Base-by-base conservation (phyloP, 1,140 invertebrate species). In the Mamestra configurata region DNA sequence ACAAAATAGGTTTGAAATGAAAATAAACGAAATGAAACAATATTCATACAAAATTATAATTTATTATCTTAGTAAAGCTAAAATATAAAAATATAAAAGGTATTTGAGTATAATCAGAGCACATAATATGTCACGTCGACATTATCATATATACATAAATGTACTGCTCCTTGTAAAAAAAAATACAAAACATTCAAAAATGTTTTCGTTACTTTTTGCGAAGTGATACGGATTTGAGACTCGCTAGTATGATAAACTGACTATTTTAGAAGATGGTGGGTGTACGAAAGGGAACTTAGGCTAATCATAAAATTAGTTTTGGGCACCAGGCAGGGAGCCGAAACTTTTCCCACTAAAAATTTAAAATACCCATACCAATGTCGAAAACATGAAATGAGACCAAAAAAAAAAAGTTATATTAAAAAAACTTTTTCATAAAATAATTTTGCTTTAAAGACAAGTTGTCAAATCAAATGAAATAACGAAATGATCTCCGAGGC, bases 11-110 rank as follows among this genome's bases (percentile, higher is more conserved):
- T 5, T 18, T 24, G 51, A 20, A 18, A 40, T n/a, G 2, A 70
- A 70, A 22, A 59, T 57, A 43, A 22, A 24, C 40, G 22, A 85
- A 91, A 89, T 88, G 81, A 93, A 90, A 92, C 83, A 87, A 88
- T 72, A 79, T 18, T 43, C 77, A 61, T 90, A 89, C 78, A 89
- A 93, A 93, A 90, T 90, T 92, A 94, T 94, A 94, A 93, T 94
- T 94, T 94, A 93, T 89, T 93, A 85, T 79, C 84, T 86, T 80
- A 87, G 86, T 82, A 92, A 87, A 90, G 82, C 86, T 93, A 93
- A 84, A 86, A 86, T 89, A 90, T 90, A 93, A 89, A 88, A 90
- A 88, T 85, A 87, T 86, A 88, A 89, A 89, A 83, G 78, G 80
- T 85, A 81, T 87, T 87, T 93, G 90, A 91, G 89, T 93, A 93